Evolutionary conservation across 2,888 invertebrate genomes (phyloP), one percentile per base, ranked within the genome.

Genomic region (Drosophila infuscata): DNA sequence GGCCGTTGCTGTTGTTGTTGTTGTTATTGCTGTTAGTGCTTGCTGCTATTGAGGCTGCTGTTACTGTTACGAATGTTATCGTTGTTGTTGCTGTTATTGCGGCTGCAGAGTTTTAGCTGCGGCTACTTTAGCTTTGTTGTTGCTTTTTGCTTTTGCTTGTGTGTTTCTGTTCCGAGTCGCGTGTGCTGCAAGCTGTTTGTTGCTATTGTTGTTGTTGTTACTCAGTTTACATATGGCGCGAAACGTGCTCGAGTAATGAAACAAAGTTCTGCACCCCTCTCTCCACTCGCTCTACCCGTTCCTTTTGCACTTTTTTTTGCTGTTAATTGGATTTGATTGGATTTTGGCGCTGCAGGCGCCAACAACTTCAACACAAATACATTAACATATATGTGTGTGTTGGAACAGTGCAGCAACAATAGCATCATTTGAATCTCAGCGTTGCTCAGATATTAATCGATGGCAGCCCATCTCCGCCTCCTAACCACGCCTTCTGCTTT

Each of bases 251-350:
- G 67, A 73, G 79, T 67, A 80, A 81, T 66, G 83, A 48, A 70
- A 84, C 71, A 78, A 81, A 69, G 79, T 79, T 89, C 67, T 65
- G 52, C 51, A 33, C 48, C 51, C 25, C 36, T 32, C 49, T 9
- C 30, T 62, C 20, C 51, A n/a, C 36, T 36, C 49, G 12, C 30
- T 62, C 17, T 35, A 20, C 15, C 0, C n/a, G 3, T 9, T 3
- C n/a, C 11, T 25, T 15, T 0, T 35, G 11, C 36, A 73, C 65
- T 75, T 65, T 62, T 48, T 63, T 67, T 71, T 79, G 76, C 79
- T 81, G 74, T 86, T 85, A 85, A 89, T 85, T 89, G 85, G 90
- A 85, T 89, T 85, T 85, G 90, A 85, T 89, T 89, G 85, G 64
- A 73, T 79, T 89, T 85, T 74, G 71, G 54, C 83, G 73, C 81